phyloP scores from a whole-genome alignment of 2,113 vertebrate species.

The Syngnathus typhle region DNA sequence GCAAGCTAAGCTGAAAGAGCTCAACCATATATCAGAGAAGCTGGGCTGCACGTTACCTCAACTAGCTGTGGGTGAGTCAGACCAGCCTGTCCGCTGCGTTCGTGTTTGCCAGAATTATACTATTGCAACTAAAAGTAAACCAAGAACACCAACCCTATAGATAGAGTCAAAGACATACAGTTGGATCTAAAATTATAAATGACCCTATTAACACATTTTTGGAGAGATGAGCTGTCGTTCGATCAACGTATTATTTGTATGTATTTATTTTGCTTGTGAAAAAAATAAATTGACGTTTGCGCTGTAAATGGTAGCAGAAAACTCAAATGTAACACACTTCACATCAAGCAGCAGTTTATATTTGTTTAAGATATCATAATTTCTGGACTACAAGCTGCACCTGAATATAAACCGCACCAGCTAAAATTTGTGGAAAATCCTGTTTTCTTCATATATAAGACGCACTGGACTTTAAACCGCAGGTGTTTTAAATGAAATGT shows the following conservation, averaged over 20 bases:
- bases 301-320: not conserved
- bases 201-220: no score
- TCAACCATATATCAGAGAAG: conserved; percentile 87
- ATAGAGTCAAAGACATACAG: no score
- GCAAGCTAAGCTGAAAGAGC: conserved; percentile 90
- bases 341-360: no score
- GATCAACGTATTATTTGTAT: not conserved
- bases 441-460: no score
- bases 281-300: not conserved
- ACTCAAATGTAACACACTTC: not conserved
- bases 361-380: no score
- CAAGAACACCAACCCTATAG: not conserved
- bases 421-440: no score
- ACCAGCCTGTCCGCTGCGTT: not conserved
- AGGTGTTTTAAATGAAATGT: no score
- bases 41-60: conserved; percentile 94
- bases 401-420: no score
- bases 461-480: no score
- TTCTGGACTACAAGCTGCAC: no score
- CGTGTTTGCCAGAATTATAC: not conserved
- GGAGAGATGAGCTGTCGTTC: no score
- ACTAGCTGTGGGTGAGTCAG: conserved; percentile 85
- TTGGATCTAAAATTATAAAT: no score
- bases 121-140: not conserved
- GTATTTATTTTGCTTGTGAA: not conserved